Conservation (phyloP, 2,113 vertebrate genomes). For the Propithecus coquereli region DNA sequence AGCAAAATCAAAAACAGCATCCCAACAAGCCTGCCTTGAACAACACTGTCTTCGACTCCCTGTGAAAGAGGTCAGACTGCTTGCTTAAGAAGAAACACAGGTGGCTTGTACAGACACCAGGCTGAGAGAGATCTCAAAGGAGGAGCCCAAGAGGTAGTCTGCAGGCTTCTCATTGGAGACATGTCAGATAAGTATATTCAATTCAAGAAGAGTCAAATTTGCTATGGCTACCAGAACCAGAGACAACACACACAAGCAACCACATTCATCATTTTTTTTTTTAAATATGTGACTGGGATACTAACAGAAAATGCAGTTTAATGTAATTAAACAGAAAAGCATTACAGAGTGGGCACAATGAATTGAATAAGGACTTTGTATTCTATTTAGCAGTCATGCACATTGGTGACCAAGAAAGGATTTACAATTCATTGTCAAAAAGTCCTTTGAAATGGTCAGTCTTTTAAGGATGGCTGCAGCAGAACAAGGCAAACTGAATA, state of each 20-base stretch:
- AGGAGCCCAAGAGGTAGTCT: conserved; percentile 50
- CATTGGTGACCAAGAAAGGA: conserved; percentile 72
- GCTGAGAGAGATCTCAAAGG: conserved; percentile 47
- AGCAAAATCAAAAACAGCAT: conserved; percentile 60
- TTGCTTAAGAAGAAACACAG: conserved; percentile 60
- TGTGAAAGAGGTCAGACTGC: conserved; percentile 33
- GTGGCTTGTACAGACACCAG: conserved; percentile 30
- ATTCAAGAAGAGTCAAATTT: conserved; percentile 53
- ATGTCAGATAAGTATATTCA: conserved; percentile 67
- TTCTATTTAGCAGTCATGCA: conserved; percentile 78
- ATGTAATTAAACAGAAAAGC: conserved; percentile 77
- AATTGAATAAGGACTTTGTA: conserved; percentile 72
- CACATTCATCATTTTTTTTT: conserved; percentile 70
- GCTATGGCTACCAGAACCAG: conserved; percentile 63
- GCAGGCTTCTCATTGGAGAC: conserved; percentile 44
- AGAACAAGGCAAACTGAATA: conserved; percentile 74
- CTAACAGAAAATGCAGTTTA: conserved; percentile 77
- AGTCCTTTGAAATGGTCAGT: conserved; percentile 75
- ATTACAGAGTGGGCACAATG: conserved; percentile 77
- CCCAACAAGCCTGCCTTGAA: conserved; percentile 60
- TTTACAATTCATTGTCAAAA: conserved; percentile 68
- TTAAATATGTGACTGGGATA: conserved; percentile 73
- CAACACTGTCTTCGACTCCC: conserved; percentile 51
- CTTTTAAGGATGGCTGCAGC: conserved; percentile 72
- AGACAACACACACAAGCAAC: conserved; percentile 74